Evolutionary conservation across 2,113 vertebrate genomes (phyloP).

Genomic region (Mormyrus iriodes): DNA sequence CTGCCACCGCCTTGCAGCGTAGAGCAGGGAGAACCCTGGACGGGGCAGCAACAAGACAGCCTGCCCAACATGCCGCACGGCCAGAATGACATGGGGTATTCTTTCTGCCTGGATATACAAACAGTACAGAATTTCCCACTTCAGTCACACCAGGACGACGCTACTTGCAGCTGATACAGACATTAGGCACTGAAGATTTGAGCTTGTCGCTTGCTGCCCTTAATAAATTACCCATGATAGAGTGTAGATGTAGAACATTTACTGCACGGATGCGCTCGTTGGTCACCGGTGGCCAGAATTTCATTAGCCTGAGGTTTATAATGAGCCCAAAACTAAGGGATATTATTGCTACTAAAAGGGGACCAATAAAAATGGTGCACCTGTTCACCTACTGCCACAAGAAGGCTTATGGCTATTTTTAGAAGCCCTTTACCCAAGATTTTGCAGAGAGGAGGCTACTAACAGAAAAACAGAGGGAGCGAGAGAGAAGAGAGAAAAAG

Average conservation of each 20-base stretch:
- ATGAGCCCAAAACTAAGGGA: not conserved
- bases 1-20: not conserved
- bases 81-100: not conserved
- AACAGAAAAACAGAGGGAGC: not conserved
- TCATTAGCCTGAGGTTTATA: not conserved
- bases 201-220: not conserved
- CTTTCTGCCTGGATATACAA: not conserved
- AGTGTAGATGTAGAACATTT: not conserved
- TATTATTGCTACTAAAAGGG: not conserved
- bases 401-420: constrained; percentile 28
- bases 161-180: not conserved
- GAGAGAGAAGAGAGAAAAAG: not conserved
- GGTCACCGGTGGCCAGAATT: not conserved
- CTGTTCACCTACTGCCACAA: constrained; percentile 20
- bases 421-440: constrained; percentile 22
- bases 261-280: not conserved
- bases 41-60: not conserved
- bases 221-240: not conserved
- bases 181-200: not conserved
- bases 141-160: not conserved
- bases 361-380: not conserved
- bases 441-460: constrained; percentile 19
- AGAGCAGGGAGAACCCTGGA: not conserved
- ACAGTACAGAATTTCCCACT: not conserved
- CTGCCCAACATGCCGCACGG: not conserved